Evolutionary conservation across 2,797 vertebrate genomes (phyloP), one percentile per base, ranked within the genome.

Genomic region (Lophius americanus): DNA sequence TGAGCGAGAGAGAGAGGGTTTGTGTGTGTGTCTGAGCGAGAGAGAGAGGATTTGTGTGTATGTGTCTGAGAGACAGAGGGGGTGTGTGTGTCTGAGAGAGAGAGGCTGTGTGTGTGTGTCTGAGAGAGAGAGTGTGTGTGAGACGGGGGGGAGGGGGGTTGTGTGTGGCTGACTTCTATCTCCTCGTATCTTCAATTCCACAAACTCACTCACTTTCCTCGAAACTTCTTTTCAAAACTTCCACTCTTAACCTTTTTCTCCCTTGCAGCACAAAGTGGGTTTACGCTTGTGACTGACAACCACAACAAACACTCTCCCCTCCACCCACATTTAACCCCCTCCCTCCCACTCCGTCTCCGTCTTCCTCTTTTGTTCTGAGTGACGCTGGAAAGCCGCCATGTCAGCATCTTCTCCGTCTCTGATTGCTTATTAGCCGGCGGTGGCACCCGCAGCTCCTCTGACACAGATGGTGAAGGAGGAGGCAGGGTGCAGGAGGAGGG

Each of bases 391-490:
- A 94, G 93, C 90, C 78, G 92, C 89, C 82, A 75, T 92, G 93
- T 94, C 93, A 94, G 92, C 93, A 94, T 92, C 90, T 92, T 92
- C 92, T 91, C 93, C 93, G 92, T 94, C 92, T 93, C 91, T 94
- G 92, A 93, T 94, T 93, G 93, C 91, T 94, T 94, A 93, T 94
- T 94, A 94, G 92, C 92, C 90, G 90, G 75, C 87, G 91, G 93
- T 91, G 92, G 87, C 88, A 91, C 92, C 92, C 87, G 82, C 88
- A 91, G 92, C 85, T 91, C 91, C 87, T 89, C 91, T 91, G 89
- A 92, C 91, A 89, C 92, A 93, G 92, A 93, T 93, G 92, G 92
- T 89, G 88, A 86, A 87, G 89, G 81, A 87, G 85, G 83, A 88
- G 76, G 76, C 86, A 88, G 81, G 23, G 2, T 2, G 23, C 23